Conservation (phyloP, 2,888 invertebrate genomes). For the Phytoseiulus persimilis region DNA sequence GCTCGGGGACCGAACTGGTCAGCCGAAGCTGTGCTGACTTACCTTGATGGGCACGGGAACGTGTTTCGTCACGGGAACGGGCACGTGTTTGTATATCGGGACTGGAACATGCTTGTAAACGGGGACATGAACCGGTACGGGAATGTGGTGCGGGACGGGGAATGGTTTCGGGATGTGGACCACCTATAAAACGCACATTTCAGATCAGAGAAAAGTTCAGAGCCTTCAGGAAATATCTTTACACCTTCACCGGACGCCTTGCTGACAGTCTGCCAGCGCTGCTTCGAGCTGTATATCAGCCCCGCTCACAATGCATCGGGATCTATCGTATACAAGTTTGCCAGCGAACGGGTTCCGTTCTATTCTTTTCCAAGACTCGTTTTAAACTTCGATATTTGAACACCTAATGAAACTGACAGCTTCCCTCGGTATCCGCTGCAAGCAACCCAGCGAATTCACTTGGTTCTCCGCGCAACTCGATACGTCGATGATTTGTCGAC, state of each 20-base stretch:
- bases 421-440: background rate
- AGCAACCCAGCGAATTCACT: background rate
- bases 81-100: constrained; percentile 36
- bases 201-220: background rate
- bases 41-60: constrained; percentile 22
- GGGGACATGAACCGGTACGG: constrained; percentile 27
- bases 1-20: too few species aligned
- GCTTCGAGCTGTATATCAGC: too few species aligned
- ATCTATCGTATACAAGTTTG: background rate
- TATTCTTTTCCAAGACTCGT: background rate
- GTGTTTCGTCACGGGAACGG: constrained; percentile 33
- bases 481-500: background rate
- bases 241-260: too few species aligned
- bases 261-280: too few species aligned
- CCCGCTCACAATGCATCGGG: background rate
- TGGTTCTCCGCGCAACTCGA: background rate
- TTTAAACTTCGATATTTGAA: background rate
- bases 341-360: background rate
- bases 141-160: constrained; percentile 26
- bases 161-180: constrained; percentile 33
- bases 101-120: constrained; percentile 34
- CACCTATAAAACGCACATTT: background rate
- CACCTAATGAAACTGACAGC: background rate
- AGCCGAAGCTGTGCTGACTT: background rate
- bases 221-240: too few species aligned